phyloP scores from a whole-genome alignment of 2,113 vertebrate species.

The Laterallus jamaicensis region DNA sequence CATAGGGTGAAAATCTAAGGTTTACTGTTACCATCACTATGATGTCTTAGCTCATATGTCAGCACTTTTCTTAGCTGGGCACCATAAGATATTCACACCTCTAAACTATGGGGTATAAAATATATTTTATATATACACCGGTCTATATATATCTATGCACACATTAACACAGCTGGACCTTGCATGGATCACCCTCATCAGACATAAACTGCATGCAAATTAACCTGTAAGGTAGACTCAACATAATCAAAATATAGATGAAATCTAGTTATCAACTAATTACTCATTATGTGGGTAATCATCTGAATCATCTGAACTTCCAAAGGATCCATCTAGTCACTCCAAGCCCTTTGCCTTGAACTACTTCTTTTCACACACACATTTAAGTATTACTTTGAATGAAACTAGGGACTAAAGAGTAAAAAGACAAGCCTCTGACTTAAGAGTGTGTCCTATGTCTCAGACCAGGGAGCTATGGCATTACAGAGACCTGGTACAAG shows the following conservation, averaged over 20 bases:
- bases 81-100: not conserved
- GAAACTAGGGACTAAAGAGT: not conserved
- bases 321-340: not conserved
- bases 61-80: not conserved
- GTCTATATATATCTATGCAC: not conserved
- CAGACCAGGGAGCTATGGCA: not conserved
- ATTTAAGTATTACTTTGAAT: not conserved
- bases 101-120: not conserved
- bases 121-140: not conserved
- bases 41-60: not conserved
- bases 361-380: not conserved
- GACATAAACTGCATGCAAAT: not conserved
- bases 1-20: not conserved
- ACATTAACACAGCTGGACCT: not conserved
- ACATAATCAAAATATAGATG: conserved; percentile 3
- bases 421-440: not conserved
- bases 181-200: not conserved
- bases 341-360: not conserved
- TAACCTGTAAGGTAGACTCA: not conserved
- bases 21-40: not conserved
- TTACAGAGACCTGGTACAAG: not conserved
- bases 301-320: not conserved
- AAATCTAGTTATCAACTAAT: not conserved
- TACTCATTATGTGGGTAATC: not conserved
- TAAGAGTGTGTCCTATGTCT: not conserved